Evolutionary conservation across 2,113 vertebrate genomes (phyloP).

Genomic region (Myotis lucifugus): DNA sequence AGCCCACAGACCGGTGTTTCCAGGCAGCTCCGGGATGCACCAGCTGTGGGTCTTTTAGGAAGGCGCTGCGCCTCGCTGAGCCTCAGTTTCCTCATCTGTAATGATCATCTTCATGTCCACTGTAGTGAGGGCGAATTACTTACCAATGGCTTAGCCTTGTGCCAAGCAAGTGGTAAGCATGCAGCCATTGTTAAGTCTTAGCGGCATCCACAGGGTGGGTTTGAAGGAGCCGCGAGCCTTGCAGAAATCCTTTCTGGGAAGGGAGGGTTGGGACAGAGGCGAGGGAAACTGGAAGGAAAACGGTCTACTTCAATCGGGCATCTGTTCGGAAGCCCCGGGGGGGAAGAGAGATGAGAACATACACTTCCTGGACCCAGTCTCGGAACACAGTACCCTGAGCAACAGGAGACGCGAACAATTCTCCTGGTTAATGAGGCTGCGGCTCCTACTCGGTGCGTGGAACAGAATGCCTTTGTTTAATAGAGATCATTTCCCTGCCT

Average conservation of each 20-base stretch:
- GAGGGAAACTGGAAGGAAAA: slow-evolving; percentile 66
- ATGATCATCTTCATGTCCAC: not conserved
- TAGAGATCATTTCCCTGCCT: slow-evolving; percentile 66
- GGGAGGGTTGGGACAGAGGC: slow-evolving; percentile 45
- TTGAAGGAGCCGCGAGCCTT: not conserved
- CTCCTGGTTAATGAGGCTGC: slow-evolving; percentile 56
- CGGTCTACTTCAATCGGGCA: slow-evolving; percentile 29
- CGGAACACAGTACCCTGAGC: slow-evolving; percentile 48
- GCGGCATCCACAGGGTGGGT: not conserved
- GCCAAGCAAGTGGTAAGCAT: not conserved
- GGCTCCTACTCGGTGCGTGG: not conserved
- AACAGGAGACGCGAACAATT: slow-evolving; percentile 63
- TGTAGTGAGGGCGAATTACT: not conserved
- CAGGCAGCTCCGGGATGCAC: not conserved
- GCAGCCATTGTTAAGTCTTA: not conserved
- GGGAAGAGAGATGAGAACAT: slow-evolving; percentile 60
- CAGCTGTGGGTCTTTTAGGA: not conserved
- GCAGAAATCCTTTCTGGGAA: slow-evolving; percentile 42
- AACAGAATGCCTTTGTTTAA: slow-evolving; percentile 65
- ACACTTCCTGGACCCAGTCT: slow-evolving; percentile 66
- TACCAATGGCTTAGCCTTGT: not conserved
- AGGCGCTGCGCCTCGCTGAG: not conserved
- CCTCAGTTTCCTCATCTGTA: not conserved
- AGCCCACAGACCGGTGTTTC: not conserved
- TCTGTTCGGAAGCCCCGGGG: slow-evolving; percentile 68